Base-by-base conservation (phyloP, 2,797 vertebrate species). In the Etheostoma perlongum region DNA sequence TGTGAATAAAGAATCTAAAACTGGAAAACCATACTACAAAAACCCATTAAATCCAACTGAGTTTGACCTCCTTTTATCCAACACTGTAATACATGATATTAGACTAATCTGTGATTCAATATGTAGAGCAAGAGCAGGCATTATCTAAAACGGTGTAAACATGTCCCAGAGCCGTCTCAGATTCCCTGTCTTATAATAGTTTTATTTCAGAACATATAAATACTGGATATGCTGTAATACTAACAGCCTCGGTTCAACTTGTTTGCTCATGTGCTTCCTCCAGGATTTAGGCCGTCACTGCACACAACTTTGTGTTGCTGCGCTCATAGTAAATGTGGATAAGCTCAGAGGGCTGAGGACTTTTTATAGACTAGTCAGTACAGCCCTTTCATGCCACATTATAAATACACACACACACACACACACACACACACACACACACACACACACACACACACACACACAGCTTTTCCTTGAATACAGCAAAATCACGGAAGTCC, bases 91-190 rank as follows among this genome's bases (percentile, higher is more conserved):
- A 82, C 90, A 91, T 82, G 65, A 91, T 93, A 90, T 92, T 89
- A 91, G 83, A 88, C 89, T 94, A 95, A 94, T 94, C 93, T 94
- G 89, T 65, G 88, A 92, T 94, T 93, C 87, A 83, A 89, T 92
- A 90, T 95, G 95, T 92, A 91, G 91, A 93, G 93, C 94, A 94
- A 94, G 91, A 72, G 80, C 65, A 36, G 72, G 89, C 87, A 91
- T 92, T 93, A 93, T 94, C 87, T 90, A 91, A 93, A 90, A 91
- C 78, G 89, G 91, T 95, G 94, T 94, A 94, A 95, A 94, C 92
- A 94, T 92, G 89, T 93, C 92, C 87, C 89, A 93, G 93, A 93
- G 93, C 91, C 92, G 82, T 88, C 85, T 91, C 86, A 91, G 84
- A 91, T 89, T 89, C 87, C 76, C 85, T 49, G 11, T 85, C 83